phyloP scores from a whole-genome alignment of 2,888 invertebrate species.

The Pseudococcus longispinus region DNA sequence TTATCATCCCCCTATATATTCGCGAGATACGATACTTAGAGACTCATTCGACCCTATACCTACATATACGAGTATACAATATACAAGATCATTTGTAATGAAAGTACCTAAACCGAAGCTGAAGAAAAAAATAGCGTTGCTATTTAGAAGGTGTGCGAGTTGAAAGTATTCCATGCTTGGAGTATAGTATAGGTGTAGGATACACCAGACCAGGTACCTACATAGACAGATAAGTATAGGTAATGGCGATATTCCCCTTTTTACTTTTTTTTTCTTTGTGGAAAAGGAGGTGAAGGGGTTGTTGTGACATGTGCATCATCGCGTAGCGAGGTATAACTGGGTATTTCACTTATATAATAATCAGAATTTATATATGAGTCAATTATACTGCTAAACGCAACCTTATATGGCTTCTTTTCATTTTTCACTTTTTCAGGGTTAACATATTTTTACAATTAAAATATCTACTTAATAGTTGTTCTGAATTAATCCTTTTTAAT shows the following conservation, averaged over 20 bases:
- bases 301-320: not conserved
- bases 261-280: not conserved
- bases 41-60: not conserved
- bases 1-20: not conserved
- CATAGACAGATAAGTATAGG: not conserved
- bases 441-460: not conserved
- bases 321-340: not conserved
- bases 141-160: not conserved
- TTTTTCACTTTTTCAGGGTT: not conserved
- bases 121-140: not conserved
- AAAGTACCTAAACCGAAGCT: not conserved
- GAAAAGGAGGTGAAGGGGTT: not conserved
- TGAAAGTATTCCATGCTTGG: not conserved
- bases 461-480: not conserved
- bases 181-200: not conserved
- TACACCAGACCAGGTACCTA: no score
- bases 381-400: not conserved
- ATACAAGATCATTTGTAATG: not conserved
- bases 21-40: not conserved
- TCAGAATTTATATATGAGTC: constrained; percentile 26
- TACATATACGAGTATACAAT: not conserved
- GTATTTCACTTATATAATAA: not conserved
- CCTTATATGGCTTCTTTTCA: constrained; percentile 30
- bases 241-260: not conserved
- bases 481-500: no score